A percentile compares a stretch with the other conserved stretches of the same genome.
These are phyloP conservation scores for Onchidella celtica DNA, from an alignment of 2,888 invertebrate species.

Conservation along the genomic window DNA sequence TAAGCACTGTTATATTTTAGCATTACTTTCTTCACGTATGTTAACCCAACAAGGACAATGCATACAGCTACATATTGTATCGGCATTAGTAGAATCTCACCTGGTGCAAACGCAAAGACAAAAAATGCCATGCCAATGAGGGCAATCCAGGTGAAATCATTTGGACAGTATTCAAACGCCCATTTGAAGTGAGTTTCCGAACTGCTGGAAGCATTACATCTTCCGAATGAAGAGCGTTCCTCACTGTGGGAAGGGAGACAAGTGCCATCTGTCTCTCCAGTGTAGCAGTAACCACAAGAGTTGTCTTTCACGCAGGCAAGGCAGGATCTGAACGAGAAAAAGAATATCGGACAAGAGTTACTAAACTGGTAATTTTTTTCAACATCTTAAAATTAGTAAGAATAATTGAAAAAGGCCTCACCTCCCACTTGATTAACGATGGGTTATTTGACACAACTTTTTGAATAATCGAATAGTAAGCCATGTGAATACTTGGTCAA, in stretches of 20 bases:
- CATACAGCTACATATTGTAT: no score
- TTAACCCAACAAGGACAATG: no score
- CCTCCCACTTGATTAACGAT: no score
- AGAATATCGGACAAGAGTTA: background rate
- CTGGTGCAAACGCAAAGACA: constrained; percentile 80
- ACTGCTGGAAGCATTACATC: constrained; percentile 59
- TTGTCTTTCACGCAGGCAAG: constrained; percentile 77
- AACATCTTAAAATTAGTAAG: no score
- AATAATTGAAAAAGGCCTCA: no score
- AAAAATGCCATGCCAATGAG: constrained; percentile 79
- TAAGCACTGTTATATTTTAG: no score
- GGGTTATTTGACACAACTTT: no score
- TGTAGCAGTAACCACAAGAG: constrained; percentile 80
- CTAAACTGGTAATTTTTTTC: no score
- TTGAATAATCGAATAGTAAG: no score
- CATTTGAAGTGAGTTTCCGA: constrained; percentile 57
- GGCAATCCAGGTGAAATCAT: constrained; percentile 77
- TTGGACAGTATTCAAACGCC: constrained; percentile 81
- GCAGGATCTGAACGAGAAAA: constrained; percentile 67
- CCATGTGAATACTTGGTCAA: no score
- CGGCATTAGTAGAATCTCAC: no score
- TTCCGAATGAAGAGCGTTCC: constrained; percentile 62
- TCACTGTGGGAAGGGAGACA: constrained; percentile 64
- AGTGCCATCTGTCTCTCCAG: constrained; percentile 63
- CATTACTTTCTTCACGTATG: no score